Evolutionary conservation across 2,888 invertebrate genomes (phyloP).

Genomic region (Pachydiplax longipennis): DNA sequence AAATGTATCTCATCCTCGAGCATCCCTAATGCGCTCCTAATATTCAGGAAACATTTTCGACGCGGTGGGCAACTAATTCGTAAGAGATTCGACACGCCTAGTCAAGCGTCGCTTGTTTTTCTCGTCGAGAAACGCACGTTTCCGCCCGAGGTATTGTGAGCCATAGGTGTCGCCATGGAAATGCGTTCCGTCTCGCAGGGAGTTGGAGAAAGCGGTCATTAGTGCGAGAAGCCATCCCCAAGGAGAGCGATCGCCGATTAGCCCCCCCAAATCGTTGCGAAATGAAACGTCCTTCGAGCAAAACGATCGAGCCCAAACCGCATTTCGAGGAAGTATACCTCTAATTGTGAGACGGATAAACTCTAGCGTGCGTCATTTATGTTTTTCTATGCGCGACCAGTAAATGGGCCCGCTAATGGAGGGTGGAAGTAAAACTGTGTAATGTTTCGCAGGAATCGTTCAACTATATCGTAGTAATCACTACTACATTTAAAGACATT

Average conservation of each 20-base stretch:
- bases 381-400: too few species aligned
- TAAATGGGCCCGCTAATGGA: too few species aligned
- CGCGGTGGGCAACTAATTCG: not conserved
- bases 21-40: too few species aligned
- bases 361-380: too few species aligned
- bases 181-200: not conserved
- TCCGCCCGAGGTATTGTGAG: not conserved
- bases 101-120: not conserved
- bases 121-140: not conserved
- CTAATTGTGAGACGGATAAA: too few species aligned
- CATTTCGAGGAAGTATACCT: too few species aligned
- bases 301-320: too few species aligned
- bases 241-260: not conserved
- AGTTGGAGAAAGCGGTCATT: not conserved
- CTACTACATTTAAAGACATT: too few species aligned
- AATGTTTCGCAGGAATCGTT: too few species aligned
- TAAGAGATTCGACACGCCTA: not conserved
- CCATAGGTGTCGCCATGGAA: not conserved
- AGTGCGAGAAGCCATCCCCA: not conserved
- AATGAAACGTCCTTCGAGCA: not conserved
- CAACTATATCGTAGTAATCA: too few species aligned
- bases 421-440: too few species aligned
- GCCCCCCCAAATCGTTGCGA: not conserved
- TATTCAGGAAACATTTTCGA: not conserved
- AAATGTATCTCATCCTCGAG: too few species aligned